These are phyloP conservation scores for Aphidius gifuensis DNA, from an alignment of 1,140 invertebrate genomes.

Conservation along the genomic window DNA sequence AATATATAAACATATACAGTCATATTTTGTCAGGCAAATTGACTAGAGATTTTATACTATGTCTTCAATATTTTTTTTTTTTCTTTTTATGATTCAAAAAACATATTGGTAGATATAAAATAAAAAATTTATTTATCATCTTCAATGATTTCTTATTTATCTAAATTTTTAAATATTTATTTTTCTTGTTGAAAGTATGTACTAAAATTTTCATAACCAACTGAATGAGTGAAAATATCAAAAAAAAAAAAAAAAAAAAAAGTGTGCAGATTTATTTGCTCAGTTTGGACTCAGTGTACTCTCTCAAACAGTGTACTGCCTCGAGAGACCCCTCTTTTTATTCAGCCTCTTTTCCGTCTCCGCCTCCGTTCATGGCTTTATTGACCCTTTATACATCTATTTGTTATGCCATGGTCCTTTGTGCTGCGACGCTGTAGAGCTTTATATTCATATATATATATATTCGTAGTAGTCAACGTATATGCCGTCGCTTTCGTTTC, in stretches of 20 bases:
- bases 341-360: conserved; percentile 17
- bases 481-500: conserved; percentile 37
- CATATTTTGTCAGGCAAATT: too few relatives aligned
- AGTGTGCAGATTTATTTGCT: conserved; percentile 51
- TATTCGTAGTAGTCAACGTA: conserved; percentile 42
- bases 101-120: too few relatives aligned
- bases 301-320: conserved; percentile 31
- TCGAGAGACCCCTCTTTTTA: conserved; percentile 38
- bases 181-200: too few relatives aligned
- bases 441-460: conserved; percentile 16
- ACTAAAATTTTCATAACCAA: conserved; percentile 9
- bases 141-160: too few relatives aligned
- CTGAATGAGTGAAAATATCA: conserved; percentile 8
- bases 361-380: conserved; percentile 43
- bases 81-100: too few relatives aligned
- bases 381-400: conserved; percentile 59
- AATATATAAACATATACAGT: background rate
- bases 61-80: too few relatives aligned
- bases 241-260: conserved; percentile 33
- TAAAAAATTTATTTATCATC: too few relatives aligned
- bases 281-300: background rate
- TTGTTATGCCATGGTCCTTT: conserved; percentile 55
- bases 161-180: too few relatives aligned
- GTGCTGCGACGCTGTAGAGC: conserved; percentile 33
- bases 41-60: too few relatives aligned